Evolutionary conservation across 2,113 vertebrate species (phyloP).

Genomic region (Empidonax traillii): DNA sequence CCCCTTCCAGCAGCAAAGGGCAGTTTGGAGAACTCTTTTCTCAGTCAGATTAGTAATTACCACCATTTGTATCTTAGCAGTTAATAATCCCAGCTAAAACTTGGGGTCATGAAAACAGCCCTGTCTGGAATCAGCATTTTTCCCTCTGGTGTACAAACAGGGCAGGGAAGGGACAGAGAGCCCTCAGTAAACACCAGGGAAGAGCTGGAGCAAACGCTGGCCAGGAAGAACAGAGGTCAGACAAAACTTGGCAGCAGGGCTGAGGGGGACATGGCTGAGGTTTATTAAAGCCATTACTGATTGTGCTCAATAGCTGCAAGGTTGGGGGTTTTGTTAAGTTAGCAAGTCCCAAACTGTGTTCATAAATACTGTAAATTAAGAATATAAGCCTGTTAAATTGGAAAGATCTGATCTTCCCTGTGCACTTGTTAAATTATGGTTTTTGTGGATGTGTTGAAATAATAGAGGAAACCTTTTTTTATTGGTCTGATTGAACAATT

Average conservation of each 20-base stretch:
- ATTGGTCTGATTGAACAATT: background rate
- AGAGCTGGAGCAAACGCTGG: background rate
- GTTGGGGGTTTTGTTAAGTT: background rate
- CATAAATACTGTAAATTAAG: background rate
- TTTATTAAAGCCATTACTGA: background rate
- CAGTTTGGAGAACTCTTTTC: background rate
- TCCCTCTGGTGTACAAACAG: background rate
- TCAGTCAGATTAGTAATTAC: background rate
- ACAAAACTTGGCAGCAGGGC: background rate
- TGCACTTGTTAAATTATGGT: background rate
- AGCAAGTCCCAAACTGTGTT: background rate
- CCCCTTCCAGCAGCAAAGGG: background rate
- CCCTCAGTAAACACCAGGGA: background rate
- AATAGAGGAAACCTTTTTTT: background rate
- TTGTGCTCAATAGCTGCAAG: background rate
- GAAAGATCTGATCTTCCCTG: background rate
- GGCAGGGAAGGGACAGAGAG: background rate
- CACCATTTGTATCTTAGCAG: background rate
- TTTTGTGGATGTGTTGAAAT: background rate
- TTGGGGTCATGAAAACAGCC: background rate
- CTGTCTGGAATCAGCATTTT: background rate
- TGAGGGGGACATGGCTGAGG: background rate
- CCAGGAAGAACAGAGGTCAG: background rate
- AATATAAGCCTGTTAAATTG: background rate
- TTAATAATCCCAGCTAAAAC: background rate